These are phyloP conservation scores for Apodemus speciosus DNA, from an alignment of 2,113 vertebrate genomes.

Conservation along the genomic window DNA sequence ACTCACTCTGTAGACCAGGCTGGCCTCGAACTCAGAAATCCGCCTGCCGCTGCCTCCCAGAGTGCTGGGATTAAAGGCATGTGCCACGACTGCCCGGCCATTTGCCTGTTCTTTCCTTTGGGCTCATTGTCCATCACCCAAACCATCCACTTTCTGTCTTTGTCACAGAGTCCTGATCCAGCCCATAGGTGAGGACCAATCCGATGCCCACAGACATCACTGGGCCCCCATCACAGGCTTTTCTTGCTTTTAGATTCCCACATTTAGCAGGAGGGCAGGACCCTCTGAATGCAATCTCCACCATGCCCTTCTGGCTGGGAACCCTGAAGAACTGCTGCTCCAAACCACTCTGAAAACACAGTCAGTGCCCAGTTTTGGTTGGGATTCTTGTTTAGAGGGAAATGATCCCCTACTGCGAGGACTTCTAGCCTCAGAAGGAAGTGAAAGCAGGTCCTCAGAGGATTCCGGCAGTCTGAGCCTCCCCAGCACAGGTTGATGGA, in stretches of 20 bases:
- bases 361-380: background rate
- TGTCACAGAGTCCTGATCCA: background rate
- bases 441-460: background rate
- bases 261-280: background rate
- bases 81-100: no score
- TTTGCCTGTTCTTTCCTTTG: background rate
- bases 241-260: background rate
- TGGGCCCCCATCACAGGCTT: accelerated
- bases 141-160: background rate
- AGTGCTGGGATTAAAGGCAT: no score
- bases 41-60: no score
- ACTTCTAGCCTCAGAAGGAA: background rate
- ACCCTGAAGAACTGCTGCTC: background rate
- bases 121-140: background rate
- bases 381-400: background rate
- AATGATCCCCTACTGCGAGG: background rate
- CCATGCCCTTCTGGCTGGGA: background rate
- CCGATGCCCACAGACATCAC: background rate
- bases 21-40: no score
- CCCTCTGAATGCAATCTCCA: background rate
- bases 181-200: background rate
- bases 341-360: background rate
- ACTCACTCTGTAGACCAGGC: no score
- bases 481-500: slow-evolving; percentile 64
- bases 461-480: slow-evolving; percentile 53